Percentiles rank a stretch among this genome's conserved stretches.
These are phyloP conservation scores for Nasua narica DNA, from an alignment of 2,797 vertebrate species.

Conservation along the genomic window DNA sequence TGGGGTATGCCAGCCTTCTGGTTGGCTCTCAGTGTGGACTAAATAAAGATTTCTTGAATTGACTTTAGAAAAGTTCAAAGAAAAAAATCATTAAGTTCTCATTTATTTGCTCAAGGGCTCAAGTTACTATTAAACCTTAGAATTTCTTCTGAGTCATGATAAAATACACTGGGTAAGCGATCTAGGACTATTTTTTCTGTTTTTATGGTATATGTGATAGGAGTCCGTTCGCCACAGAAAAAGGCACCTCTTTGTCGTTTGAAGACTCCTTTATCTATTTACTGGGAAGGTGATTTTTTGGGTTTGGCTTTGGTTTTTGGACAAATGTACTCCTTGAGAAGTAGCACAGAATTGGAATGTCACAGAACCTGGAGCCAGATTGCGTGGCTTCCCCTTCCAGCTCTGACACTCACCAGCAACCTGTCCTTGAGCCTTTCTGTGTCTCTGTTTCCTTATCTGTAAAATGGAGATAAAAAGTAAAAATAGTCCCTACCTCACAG, in stretches of 20 bases:
- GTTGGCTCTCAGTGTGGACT: neutral
- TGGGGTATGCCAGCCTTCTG: neutral
- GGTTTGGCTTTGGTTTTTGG: neutral
- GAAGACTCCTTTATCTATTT: neutral
- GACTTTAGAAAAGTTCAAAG: neutral
- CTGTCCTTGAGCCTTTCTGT: neutral
- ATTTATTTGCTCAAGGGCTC: neutral
- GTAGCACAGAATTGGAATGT: neutral
- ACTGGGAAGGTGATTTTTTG: neutral
- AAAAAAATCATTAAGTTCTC: neutral
- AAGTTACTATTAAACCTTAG: neutral
- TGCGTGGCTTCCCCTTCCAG: neutral
- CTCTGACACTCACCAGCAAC: neutral
- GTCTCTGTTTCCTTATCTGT: neutral
- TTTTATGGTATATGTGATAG: neutral
- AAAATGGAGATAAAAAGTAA: constrained; percentile 38
- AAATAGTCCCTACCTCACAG: neutral
- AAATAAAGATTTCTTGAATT: neutral
- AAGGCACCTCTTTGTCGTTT: neutral
- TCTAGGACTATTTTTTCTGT: neutral
- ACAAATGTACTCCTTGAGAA: neutral
- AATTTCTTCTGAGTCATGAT: neutral
- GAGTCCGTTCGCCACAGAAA: neutral
- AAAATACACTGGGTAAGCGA: neutral
- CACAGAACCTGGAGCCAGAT: neutral